Conservation (phyloP, 1,140 invertebrate species). For the Megalopta genalis region DNA sequence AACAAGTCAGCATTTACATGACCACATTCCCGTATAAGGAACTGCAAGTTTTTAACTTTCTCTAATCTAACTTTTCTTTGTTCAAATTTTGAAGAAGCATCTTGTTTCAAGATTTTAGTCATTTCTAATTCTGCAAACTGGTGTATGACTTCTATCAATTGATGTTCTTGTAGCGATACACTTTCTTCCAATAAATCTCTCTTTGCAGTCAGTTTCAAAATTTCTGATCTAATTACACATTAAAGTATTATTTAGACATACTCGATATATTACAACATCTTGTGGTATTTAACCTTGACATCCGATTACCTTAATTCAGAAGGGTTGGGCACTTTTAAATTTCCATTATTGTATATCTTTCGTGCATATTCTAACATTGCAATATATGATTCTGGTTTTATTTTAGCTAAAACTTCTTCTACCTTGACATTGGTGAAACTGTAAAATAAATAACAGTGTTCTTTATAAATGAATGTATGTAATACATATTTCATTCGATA, state of each 20-base stretch:
- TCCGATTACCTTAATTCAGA: conserved; percentile 56
- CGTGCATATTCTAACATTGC: conserved; percentile 54
- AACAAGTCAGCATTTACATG: conserved; percentile 72
- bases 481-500: conserved; percentile 25
- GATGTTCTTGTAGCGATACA: conserved; percentile 59
- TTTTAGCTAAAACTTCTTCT: conserved; percentile 64
- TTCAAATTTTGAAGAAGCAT: conserved; percentile 60
- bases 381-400: conserved; percentile 55
- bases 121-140: conserved; percentile 64
- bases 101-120: conserved; percentile 64
- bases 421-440: conserved; percentile 65
- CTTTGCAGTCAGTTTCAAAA: conserved; percentile 63
- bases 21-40: conserved; percentile 69
- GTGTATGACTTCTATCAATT: conserved; percentile 62
- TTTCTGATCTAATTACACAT: conserved; percentile 66
- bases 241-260: conserved; percentile 16
- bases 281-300: conserved; percentile 41
- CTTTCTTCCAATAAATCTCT: conserved; percentile 72
- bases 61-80: conserved; percentile 60
- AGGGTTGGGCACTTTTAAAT: conserved; percentile 61
- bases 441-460: conserved; percentile 22
- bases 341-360: conserved; percentile 69
- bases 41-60: conserved; percentile 68
- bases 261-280: conserved; percentile 35
- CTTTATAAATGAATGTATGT: conserved; percentile 33